These are phyloP conservation scores for Sthenelais limicola DNA, from an alignment of 2,888 invertebrate species.

Conservation along the genomic window DNA sequence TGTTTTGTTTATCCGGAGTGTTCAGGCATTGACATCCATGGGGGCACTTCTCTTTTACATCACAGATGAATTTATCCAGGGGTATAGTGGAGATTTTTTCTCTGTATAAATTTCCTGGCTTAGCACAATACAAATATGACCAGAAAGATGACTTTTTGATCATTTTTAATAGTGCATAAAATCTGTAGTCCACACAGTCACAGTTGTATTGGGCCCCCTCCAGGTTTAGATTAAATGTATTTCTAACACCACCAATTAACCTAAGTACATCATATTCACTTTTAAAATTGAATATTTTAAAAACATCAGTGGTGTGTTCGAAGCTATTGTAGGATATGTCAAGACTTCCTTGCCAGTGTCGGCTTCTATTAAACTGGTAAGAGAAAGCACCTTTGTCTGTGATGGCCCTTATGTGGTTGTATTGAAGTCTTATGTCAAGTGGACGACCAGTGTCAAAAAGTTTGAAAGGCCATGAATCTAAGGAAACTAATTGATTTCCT, in stretches of 20 bases:
- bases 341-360: too few species aligned
- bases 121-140: neutral
- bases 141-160: neutral
- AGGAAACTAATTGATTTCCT: neutral
- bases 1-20: neutral
- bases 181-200: constrained; percentile 14
- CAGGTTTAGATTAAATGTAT: too few species aligned
- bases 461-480: constrained; percentile 1
- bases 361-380: too few species aligned
- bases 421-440: neutral
- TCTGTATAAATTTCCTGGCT: neutral
- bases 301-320: too few species aligned
- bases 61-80: neutral
- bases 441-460: neutral
- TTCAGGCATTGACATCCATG: neutral
- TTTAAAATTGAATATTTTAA: too few species aligned
- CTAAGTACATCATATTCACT: too few species aligned
- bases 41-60: neutral
- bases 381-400: neutral
- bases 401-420: neutral
- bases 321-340: too few species aligned
- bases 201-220: neutral
- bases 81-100: neutral
- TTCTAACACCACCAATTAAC: too few species aligned
- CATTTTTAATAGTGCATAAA: neutral